These are phyloP conservation scores for Cercopithecus mona DNA, from an alignment of 2,113 vertebrate species.

Conservation along the genomic window DNA sequence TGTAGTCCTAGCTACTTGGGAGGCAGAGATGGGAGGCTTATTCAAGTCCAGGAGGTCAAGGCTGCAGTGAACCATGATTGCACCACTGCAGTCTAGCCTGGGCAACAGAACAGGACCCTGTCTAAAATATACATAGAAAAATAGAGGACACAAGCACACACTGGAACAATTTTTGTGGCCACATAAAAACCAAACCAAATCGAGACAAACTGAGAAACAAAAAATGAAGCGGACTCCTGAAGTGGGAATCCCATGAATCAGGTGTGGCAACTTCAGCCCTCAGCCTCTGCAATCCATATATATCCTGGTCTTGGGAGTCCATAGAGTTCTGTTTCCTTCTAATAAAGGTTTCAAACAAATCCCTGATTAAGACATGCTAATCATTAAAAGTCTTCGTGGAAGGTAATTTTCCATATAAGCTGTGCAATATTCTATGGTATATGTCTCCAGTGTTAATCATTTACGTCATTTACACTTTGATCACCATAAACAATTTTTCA, in stretches of 20 bases:
- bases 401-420: background rate
- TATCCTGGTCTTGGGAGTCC: background rate
- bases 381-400: background rate
- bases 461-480: background rate
- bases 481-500: background rate
- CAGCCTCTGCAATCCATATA: background rate
- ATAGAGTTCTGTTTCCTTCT: background rate
- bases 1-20: too few relatives aligned
- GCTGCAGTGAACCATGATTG: too few relatives aligned
- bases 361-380: background rate
- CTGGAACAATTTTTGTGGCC: background rate
- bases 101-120: too few relatives aligned
- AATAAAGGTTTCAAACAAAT: background rate
- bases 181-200: background rate
- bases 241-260: background rate
- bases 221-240: background rate
- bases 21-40: too few relatives aligned
- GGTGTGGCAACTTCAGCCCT: background rate
- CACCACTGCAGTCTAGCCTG: too few relatives aligned
- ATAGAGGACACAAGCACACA: too few relatives aligned
- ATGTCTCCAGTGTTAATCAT: background rate
- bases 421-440: background rate
- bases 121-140: too few relatives aligned
- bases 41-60: too few relatives aligned
- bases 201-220: background rate